Base-by-base conservation (phyloP, 2,888 invertebrate genomes). In the Eilema griseolum region DNA sequence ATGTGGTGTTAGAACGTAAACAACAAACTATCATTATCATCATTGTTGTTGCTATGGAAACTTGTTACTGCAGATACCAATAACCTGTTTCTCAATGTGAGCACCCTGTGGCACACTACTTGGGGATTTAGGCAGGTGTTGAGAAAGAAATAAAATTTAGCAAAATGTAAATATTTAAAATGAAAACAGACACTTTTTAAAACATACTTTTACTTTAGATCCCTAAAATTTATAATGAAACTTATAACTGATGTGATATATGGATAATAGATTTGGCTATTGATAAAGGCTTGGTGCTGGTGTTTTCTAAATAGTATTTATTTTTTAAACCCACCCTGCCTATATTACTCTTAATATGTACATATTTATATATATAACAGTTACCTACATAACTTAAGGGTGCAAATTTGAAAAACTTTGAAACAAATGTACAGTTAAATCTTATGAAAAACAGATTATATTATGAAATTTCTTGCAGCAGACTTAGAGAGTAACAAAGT, bases 251-350 rank as follows among this genome's bases (percentile, higher is more conserved):
- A 67, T 75, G 77, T 77, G 63, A 77, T 71, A 70, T 73, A 74
- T 82, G 74, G 72, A 72, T 73, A 41, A 59, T 69, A 12, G 59
- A 37, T 16, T 33, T 64, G 41, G 67, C 77, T 75, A 71, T 72
- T 52, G 28, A 72, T 73, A 67, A 46, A 57, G 52, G 52, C 52
- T 76, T 75, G 79, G 74, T 74, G 63, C 20, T 71, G 71, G 61
- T 73, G 80, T 73, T 75, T 75, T 66, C 37, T 71, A 60, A 71
- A 72, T 72, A 73, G 70, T 68, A 69, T 57, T 10, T 52, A 41
- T 41, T 4, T 41, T 41, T 41, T 16, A 41, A 41, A 41, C 14
- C 41, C 14, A 41, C 14, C 57, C 28, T 57, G 8, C 52, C 66
- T 59, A 61, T 46, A n/a, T 52, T 20, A 52, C 8, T 20, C 20